Conservation (phyloP, 2,888 invertebrate genomes). For the Stegophylla sp. region DNA sequence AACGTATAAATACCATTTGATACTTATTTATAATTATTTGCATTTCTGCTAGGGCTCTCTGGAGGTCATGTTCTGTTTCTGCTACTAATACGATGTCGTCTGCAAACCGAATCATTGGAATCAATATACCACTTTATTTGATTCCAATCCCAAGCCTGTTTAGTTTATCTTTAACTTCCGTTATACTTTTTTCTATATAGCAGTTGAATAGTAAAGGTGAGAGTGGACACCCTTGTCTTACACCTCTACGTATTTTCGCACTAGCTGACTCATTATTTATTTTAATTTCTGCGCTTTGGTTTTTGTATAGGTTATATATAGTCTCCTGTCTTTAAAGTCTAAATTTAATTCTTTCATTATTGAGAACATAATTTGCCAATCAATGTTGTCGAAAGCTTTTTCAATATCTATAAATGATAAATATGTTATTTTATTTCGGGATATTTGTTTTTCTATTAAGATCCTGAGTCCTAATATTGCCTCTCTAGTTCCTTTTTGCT, state of each 20-base stretch:
- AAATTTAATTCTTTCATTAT: no score
- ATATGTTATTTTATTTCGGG: no score
- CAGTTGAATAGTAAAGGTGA: conserved; percentile 15
- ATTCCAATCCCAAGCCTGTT: conserved; percentile 7
- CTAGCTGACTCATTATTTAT: not conserved
- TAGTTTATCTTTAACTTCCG: not conserved
- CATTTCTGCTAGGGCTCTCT: not conserved
- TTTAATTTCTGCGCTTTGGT: not conserved
- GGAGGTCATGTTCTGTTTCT: not conserved
- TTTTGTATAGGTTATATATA: conserved; percentile 1
- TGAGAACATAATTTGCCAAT: no score
- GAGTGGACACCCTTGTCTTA: not conserved
- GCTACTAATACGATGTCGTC: not conserved
- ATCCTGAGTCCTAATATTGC: no score
- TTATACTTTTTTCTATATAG: conserved; percentile 14
- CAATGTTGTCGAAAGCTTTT: no score
- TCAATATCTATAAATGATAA: no score
- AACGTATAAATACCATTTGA: no score
- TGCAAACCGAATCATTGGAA: not conserved
- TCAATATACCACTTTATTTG: conserved; percentile 25
- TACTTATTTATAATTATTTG: not conserved
- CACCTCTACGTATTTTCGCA: conserved; percentile 10
- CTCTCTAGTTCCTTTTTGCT: not conserved
- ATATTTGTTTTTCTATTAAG: no score
- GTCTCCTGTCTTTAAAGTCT: not conserved